phyloP scores from a whole-genome alignment of 2,797 vertebrate species.

The Enteromius trimaculatus region DNA sequence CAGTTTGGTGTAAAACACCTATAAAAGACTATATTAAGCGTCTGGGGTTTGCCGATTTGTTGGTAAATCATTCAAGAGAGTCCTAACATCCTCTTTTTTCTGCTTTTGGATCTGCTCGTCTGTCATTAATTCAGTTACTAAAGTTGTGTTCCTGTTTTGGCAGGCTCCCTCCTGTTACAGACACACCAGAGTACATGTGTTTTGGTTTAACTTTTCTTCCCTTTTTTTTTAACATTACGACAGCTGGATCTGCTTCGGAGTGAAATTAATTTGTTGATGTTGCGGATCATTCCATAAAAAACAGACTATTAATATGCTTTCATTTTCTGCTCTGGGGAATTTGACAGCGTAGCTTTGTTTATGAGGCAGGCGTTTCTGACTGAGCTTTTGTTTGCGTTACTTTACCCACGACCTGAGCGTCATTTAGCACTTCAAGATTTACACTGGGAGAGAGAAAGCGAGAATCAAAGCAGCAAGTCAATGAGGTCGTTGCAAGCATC shows the following conservation, averaged over 20 bases:
- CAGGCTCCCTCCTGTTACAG: background rate
- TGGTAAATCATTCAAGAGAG: slow-evolving; percentile 23
- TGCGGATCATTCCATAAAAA: slow-evolving; percentile 47
- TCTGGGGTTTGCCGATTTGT: slow-evolving; percentile 52
- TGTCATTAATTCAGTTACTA: slow-evolving; percentile 33
- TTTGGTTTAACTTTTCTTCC: slow-evolving; percentile 46
- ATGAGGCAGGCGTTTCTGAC: slow-evolving; percentile 6
- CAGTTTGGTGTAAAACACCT: slow-evolving; percentile 13
- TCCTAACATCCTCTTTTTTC: slow-evolving; percentile 28
- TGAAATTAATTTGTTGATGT: slow-evolving; percentile 48
- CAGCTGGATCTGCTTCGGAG: slow-evolving; percentile 51
- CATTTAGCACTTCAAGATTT: slow-evolving; percentile 21
- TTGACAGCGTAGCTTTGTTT: slow-evolving; percentile 31
- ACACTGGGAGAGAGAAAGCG: background rate
- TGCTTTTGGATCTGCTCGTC: slow-evolving; percentile 25
- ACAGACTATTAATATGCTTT: slow-evolving; percentile 47
- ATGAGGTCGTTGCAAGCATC: slow-evolving; percentile 8
- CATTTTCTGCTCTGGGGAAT: slow-evolving; percentile 40
- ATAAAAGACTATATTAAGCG: slow-evolving; percentile 38
- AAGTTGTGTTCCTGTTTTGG: slow-evolving; percentile 39
- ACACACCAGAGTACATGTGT: slow-evolving; percentile 46
- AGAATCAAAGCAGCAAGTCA: slow-evolving; percentile 28
- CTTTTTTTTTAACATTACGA: slow-evolving; percentile 32
- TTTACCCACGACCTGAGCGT: background rate
- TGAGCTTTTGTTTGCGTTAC: slow-evolving; percentile 26